These are phyloP conservation scores for Propithecus perrieri DNA, from an alignment of 2,797 vertebrate genomes.

Conservation along the genomic window DNA sequence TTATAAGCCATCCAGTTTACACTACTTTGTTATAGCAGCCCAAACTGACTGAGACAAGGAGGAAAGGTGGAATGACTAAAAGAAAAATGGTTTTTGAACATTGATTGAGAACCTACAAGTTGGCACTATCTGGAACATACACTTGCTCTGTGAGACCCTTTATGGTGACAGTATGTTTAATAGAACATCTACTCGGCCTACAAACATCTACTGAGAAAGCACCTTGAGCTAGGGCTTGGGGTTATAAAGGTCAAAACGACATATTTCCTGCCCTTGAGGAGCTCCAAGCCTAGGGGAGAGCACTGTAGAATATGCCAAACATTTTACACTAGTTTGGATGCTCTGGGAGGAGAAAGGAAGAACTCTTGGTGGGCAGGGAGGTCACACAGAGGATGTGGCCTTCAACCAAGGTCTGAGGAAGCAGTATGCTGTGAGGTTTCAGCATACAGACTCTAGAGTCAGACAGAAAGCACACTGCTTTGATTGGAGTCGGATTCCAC, in stretches of 20 bases:
- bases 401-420: not conserved
- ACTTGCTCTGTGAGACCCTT: not conserved
- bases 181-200: not conserved
- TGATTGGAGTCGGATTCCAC: not conserved
- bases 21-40: not conserved
- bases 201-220: not conserved
- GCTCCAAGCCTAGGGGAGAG: not conserved
- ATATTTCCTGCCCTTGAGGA: not conserved
- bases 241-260: not conserved
- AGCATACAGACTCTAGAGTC: not conserved
- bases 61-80: not conserved
- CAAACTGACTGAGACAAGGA: not conserved
- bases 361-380: not conserved
- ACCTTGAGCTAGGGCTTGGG: not conserved
- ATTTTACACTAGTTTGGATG: not conserved
- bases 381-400: not conserved
- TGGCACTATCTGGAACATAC: not conserved
- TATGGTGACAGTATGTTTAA: not conserved
- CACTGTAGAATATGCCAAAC: not conserved
- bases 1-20: not conserved
- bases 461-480: not conserved
- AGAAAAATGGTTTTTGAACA: not conserved
- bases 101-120: not conserved
- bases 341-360: not conserved
- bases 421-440: not conserved